phyloP scores from a whole-genome alignment of 2,888 invertebrate species.

The Clostera curtula region DNA sequence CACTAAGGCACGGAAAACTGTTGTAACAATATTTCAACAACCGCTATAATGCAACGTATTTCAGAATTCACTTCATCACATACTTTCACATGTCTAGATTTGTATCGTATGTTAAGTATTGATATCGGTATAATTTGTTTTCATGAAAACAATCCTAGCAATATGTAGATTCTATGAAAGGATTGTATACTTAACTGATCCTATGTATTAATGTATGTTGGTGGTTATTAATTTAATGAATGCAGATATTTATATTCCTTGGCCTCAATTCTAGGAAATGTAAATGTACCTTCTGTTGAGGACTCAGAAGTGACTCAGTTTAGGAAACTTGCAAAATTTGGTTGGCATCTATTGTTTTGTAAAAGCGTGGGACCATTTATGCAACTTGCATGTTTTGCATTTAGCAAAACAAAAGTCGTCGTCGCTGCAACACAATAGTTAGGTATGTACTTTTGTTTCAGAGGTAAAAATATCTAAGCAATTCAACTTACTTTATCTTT shows the following conservation, averaged over 20 bases:
- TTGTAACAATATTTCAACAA: constrained; percentile 22
- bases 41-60: constrained; percentile 12
- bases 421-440: too few species aligned
- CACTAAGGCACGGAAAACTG: too few species aligned
- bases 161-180: too few species aligned
- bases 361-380: constrained; percentile 4
- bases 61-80: constrained; percentile 17
- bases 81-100: constrained; percentile 20
- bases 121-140: too few species aligned
- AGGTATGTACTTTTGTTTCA: too few species aligned
- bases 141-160: too few species aligned
- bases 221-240: constrained; percentile 44
- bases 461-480: too few species aligned
- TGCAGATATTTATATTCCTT: constrained; percentile 49
- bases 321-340: constrained; percentile 3
- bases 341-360: neutral
- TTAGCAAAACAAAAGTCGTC: too few species aligned
- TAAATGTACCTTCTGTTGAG: too few species aligned
- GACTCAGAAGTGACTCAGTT: constrained; percentile 15
- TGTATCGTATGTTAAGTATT: constrained; percentile 15
- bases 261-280: constrained; percentile 67
- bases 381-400: too few species aligned
- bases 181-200: too few species aligned
- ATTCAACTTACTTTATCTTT: too few species aligned
- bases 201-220: constrained; percentile 34